Percentiles rank a stretch among this genome's conserved stretches.
These are phyloP conservation scores for Trissolcus brochymenae DNA, from an alignment of 2,888 invertebrate genomes.

Conservation along the genomic window DNA sequence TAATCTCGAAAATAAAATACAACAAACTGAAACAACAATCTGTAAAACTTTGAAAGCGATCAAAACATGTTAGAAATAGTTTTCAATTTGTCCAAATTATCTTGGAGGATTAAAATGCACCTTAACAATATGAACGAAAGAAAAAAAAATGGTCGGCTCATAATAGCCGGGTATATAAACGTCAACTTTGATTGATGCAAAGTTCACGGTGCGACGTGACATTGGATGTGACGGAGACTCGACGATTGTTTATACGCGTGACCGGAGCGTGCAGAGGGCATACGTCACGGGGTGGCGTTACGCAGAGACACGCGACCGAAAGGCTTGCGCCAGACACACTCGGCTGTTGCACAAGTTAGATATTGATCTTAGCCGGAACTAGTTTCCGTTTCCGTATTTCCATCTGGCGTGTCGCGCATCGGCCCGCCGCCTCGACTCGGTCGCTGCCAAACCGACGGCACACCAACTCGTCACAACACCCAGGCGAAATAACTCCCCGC, in stretches of 20 bases:
- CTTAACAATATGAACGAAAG: neutral
- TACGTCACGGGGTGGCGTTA: constrained; percentile 34
- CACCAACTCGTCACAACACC: constrained; percentile 10
- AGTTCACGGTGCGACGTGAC: constrained; percentile 4
- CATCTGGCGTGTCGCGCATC: constrained; percentile 52
- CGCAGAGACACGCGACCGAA: constrained; percentile 58
- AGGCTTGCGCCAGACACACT: constrained; percentile 64
- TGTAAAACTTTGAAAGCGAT: too few relatives aligned
- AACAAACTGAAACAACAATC: too few relatives aligned
- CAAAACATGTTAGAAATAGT: too few relatives aligned
- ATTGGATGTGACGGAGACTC: neutral
- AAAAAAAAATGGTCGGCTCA: neutral
- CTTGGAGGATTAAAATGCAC: too few relatives aligned
- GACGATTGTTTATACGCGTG: constrained; percentile 32
- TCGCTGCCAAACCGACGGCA: constrained; percentile 33
- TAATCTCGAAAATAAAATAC: too few relatives aligned
- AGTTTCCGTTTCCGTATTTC: constrained; percentile 73
- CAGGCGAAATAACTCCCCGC: neutral
- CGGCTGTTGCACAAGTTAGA: constrained; percentile 71
- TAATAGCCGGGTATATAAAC: neutral
- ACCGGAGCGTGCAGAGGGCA: constrained; percentile 29
- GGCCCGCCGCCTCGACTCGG: constrained; percentile 24
- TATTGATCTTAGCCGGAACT: constrained; percentile 75
- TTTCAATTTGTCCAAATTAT: too few relatives aligned
- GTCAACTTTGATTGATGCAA: constrained; percentile 37